A percentile compares a stretch with the other conserved stretches of the same genome.
phyloP scores from a whole-genome alignment of 2,113 vertebrate species.

The Takifugu flavidus region DNA sequence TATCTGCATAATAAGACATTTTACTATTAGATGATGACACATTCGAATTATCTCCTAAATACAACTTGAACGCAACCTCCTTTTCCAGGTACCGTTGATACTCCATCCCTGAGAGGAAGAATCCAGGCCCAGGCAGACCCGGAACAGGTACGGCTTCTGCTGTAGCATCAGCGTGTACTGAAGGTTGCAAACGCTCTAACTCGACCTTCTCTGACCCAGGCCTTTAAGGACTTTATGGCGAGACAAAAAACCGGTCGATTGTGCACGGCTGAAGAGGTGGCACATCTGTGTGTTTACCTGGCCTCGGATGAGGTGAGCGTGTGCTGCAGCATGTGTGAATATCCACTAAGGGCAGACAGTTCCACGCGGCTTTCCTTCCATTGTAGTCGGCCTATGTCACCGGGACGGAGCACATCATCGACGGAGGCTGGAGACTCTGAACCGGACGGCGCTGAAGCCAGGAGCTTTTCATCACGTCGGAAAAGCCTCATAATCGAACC shows the following conservation, averaged over 20 bases:
- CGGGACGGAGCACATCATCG: slow-evolving; percentile 87
- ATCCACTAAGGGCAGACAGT: too few species aligned
- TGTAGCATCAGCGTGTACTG: too few species aligned
- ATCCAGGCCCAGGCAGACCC: slow-evolving; percentile 86
- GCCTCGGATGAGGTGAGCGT: slow-evolving; percentile 90
- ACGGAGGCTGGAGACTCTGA: slow-evolving; percentile 94
- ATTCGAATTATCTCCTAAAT: too few species aligned
- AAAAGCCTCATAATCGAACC: too few species aligned
- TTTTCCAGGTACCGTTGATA: slow-evolving; percentile 86
- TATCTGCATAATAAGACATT: not conserved
- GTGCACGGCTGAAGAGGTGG: slow-evolving; percentile 90
- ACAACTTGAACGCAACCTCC: not conserved
- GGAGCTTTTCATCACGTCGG: not conserved
- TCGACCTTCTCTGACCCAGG: slow-evolving; percentile 65
- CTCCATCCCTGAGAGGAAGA: slow-evolving; percentile 85
- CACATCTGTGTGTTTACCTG: slow-evolving; percentile 89
- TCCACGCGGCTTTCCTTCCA: not conserved
- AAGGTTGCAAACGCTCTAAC: not conserved
- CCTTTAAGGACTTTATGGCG: slow-evolving; percentile 85
- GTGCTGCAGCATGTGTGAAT: not conserved
- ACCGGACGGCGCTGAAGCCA: slow-evolving; percentile 4
- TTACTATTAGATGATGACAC: too few species aligned
- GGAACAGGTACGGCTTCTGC: slow-evolving; percentile 76
- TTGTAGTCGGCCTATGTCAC: slow-evolving; percentile 88
- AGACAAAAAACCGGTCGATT: slow-evolving; percentile 90